These are phyloP conservation scores for Tragelaphus scriptus DNA, from an alignment of 2,113 vertebrate species.

Conservation along the genomic window DNA sequence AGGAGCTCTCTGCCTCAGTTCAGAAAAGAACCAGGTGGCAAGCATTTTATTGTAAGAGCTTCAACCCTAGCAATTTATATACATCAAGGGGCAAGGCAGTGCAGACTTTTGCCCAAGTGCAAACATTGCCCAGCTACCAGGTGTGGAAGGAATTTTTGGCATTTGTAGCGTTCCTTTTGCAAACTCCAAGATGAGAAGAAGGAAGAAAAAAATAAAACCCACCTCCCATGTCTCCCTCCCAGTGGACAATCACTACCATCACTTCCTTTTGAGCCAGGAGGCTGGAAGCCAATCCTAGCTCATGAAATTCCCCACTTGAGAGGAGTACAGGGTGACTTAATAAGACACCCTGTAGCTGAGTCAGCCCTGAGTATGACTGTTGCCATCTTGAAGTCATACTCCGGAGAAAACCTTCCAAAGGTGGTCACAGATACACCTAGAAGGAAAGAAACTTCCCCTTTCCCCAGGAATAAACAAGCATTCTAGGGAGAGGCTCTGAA, in stretches of 20 bases:
- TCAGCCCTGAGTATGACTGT: neutral
- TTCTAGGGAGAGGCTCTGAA: conserved; percentile 55
- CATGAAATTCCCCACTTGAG: neutral
- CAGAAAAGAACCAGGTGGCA: neutral
- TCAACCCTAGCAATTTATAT: neutral
- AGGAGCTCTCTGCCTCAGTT: neutral
- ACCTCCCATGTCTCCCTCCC: conserved; percentile 57
- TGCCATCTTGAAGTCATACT: neutral
- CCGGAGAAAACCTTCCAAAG: neutral
- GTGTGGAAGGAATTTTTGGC: conserved; percentile 51
- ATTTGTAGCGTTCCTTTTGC: conserved; percentile 40
- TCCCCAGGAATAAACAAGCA: conserved; percentile 29
- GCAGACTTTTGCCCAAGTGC: neutral
- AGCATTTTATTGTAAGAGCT: neutral
- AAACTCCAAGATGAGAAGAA: conserved; percentile 39
- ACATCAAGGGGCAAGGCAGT: neutral
- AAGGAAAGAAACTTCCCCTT: neutral
- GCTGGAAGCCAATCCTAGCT: conserved; percentile 35
- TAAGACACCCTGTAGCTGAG: neutral
- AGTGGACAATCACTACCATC: neutral
- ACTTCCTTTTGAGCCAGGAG: conserved; percentile 40
- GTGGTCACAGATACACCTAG: neutral
- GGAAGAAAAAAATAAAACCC: neutral
- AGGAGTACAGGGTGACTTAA: neutral
- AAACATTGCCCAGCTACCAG: conserved; percentile 36